Conservation (phyloP, 2,797 vertebrate species). For the Bradypus variegatus region DNA sequence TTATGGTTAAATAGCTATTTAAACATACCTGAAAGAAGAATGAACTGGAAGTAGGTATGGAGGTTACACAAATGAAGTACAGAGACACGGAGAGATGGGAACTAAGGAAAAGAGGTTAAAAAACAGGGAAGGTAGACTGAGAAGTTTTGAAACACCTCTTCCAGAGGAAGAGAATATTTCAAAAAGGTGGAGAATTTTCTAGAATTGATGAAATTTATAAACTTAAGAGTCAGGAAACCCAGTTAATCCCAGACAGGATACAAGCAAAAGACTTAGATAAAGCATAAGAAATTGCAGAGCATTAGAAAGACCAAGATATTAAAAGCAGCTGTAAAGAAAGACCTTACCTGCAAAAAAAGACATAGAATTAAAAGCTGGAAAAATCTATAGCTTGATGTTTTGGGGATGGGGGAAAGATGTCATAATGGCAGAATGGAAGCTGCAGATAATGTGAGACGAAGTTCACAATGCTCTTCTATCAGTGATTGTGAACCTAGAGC, state of each 20-base stretch:
- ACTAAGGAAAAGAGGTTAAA: background rate
- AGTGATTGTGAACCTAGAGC: background rate
- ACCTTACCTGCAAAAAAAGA: background rate
- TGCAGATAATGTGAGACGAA: background rate
- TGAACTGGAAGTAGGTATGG: background rate
- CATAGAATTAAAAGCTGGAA: background rate
- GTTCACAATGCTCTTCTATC: background rate
- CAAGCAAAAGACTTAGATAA: background rate
- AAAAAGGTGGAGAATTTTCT: background rate
- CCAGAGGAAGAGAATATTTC: background rate
- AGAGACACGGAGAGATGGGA: background rate
- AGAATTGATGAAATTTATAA: background rate
- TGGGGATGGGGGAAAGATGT: background rate
- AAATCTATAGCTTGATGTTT: background rate
- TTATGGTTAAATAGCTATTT: background rate
- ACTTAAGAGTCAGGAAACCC: background rate
- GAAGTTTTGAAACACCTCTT: background rate
- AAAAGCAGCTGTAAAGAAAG: background rate
- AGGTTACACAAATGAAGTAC: background rate
- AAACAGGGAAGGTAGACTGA: background rate
- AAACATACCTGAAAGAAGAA: background rate
- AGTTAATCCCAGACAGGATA: background rate
- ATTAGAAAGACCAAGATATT: background rate
- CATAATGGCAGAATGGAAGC: slow-evolving; percentile 5
- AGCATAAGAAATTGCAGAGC: background rate